Evolutionary conservation across 2,113 vertebrate genomes (phyloP).

Genomic region (Gyps fulvus): DNA sequence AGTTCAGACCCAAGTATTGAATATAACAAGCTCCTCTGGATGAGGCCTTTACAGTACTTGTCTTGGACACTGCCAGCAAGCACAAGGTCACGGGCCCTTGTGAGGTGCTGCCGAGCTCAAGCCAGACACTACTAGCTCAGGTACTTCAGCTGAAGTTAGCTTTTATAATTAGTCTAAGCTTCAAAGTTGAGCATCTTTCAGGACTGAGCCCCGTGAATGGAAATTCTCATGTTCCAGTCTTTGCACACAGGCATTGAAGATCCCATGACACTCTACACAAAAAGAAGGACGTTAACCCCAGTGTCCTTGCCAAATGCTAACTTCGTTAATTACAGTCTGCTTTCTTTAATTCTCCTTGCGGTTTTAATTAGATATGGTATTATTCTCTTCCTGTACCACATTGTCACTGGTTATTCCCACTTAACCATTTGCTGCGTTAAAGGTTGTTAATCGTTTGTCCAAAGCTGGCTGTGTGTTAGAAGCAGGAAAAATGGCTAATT

Average conservation of each 20-base stretch:
- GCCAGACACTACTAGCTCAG: background rate
- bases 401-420: slow-evolving; percentile 12
- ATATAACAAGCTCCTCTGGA: background rate
- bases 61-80: background rate
- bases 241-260: slow-evolving; percentile 10
- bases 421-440: slow-evolving; percentile 39
- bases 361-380: slow-evolving; percentile 36
- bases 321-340: slow-evolving; percentile 10
- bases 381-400: slow-evolving; percentile 15
- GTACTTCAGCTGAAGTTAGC: background rate
- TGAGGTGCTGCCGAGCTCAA: background rate
- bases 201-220: background rate
- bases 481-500: background rate
- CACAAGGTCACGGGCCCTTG: background rate
- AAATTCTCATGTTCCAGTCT: slow-evolving; percentile 15
- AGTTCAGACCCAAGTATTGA: background rate
- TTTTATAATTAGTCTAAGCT: slow-evolving; percentile 11
- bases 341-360: slow-evolving; percentile 35
- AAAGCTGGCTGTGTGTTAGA: background rate
- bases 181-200: slow-evolving; percentile 2
- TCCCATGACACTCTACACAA: slow-evolving; percentile 21
- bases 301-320: slow-evolving; percentile 43
- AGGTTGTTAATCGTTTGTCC: background rate
- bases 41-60: background rate
- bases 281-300: slow-evolving; percentile 10